phyloP scores from a whole-genome alignment of 2,113 vertebrate genomes.

The Cyphomyrus plagiostoma region DNA sequence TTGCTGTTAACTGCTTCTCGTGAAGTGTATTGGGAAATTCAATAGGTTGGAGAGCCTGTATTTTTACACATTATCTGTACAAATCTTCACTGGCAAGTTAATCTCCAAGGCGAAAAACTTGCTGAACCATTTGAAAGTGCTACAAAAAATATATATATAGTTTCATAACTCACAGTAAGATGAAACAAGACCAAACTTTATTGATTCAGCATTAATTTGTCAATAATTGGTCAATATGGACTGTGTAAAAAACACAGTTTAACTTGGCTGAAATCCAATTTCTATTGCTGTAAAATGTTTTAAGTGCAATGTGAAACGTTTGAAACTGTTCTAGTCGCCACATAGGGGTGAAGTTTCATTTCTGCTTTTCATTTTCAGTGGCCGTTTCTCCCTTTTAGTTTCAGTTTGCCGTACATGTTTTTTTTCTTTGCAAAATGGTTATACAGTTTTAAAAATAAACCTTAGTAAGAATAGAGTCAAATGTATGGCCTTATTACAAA shows the following conservation, averaged over 20 bases:
- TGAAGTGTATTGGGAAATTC: not conserved
- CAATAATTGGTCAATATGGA: not conserved
- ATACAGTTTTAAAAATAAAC: not conserved
- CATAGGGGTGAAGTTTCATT: not conserved
- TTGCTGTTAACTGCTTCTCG: not conserved
- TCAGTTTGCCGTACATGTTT: not conserved
- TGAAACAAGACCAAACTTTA: not conserved
- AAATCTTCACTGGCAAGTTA: not conserved
- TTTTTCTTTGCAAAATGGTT: not conserved
- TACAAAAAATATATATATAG: not conserved
- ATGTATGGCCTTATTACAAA: not conserved
- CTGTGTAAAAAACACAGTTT: not conserved
- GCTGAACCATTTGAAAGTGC: not conserved
- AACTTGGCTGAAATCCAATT: not conserved
- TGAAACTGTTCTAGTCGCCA: not conserved
- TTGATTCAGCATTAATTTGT: not conserved
- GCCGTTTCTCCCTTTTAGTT: not conserved
- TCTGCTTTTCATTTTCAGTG: not conserved
- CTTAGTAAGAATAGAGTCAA: not conserved
- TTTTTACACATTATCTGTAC: not conserved
- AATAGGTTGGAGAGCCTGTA: not conserved
- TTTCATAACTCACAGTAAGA: not conserved
- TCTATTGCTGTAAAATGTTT: not conserved
- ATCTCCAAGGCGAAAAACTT: not conserved
- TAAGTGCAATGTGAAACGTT: not conserved